Base-by-base conservation (phyloP, 2,888 invertebrate genomes). In the Pheosia tremula region DNA sequence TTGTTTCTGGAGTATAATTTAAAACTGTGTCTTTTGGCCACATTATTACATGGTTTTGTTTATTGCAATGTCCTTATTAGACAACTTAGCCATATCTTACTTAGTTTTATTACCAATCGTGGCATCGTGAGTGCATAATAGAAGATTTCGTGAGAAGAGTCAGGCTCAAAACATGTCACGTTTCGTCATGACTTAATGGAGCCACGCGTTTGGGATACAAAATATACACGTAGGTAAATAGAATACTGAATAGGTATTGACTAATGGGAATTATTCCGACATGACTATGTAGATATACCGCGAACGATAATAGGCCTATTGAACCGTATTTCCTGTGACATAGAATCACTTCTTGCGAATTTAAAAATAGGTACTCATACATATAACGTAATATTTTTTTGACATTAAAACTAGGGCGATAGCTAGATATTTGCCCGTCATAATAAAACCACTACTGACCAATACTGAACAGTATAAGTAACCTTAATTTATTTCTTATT, bases 401-500 rank as follows among this genome's bases (percentile, higher is more conserved):
- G 24, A 24, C 2, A 24, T 24, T 24, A 24, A 24, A 24, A 24
- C 24, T 24, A 24, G 24, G 24, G 24, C 24, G 24, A 24, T 24
- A 24, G 24, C 24, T 2, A 24, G 24, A 24, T 1, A 24, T 24
- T 24, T 1, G 24, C 24, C 24, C 24, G 24, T 24, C 24, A 24
- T 24, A 24, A 24, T n/a, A 24, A 24, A 24, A 24, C 24, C 0
- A 1, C 24, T 24, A 2, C 24, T 24, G 24, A 24, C 24, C 24
- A 24, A 24, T 24, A 24, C 24, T 24, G 1, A 24, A 24, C 24
- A 24, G 24, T 24, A 24, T 39, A 39, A 5, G 8, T 43, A 47
- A n/a, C 4, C 47, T n/a, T 47, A 0, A n/a, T 47, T n/a, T n/a
- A 2, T n/a, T 54, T 68, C 68, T 75, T 72, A 61, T 64, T 95